Evolutionary conservation across 1,140 invertebrate species (phyloP), one percentile per base, ranked within the genome.

Genomic region (Orussus abietinus): DNA sequence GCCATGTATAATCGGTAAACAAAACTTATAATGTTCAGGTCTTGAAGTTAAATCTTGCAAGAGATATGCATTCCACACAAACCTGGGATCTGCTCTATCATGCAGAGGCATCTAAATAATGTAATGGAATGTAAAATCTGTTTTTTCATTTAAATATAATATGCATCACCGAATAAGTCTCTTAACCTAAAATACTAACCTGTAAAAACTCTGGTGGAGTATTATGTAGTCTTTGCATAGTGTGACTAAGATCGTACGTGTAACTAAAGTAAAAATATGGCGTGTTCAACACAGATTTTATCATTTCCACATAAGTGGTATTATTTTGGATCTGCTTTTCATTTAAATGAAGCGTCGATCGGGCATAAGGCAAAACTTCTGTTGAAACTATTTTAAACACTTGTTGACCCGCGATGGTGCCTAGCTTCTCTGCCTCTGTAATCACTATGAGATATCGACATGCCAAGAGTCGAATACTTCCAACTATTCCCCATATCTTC

Each of bases 261-360:
- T 94, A 87, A 19, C 92, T 96, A 72, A 91, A 96, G 68, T 96
- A 96, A 50, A 92, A 91, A 48, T 82, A 80, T 5, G 89, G 88
- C 7, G 85, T 87, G 31, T 82, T 80, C 36, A 97, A 68, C 0
- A 89, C 82, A 39, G 77, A 73, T 22, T 88, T 83, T 2, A 96
- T 58, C 88, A 97, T 90, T 0, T 80, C 76, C 38, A 92, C 62
- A 62, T 94, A 96, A 9, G 74, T 76, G 26, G 77, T 78, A 66
- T 96, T 92, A 65, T 88, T 78, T 53, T 82, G 78, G 35, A 80
- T 77, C 75, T 94, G 86, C 62, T 83, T 77, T 53, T 86, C 81
- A 43, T 83, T 92, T 9, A 97, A 75, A 75, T 97, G 92, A 11
- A 90, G 75, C 13, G 80, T 80, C 13, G 88, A 90, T 50, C 86